phyloP scores from a whole-genome alignment of 2,113 vertebrate genomes.

The Mobula hypostoma region DNA sequence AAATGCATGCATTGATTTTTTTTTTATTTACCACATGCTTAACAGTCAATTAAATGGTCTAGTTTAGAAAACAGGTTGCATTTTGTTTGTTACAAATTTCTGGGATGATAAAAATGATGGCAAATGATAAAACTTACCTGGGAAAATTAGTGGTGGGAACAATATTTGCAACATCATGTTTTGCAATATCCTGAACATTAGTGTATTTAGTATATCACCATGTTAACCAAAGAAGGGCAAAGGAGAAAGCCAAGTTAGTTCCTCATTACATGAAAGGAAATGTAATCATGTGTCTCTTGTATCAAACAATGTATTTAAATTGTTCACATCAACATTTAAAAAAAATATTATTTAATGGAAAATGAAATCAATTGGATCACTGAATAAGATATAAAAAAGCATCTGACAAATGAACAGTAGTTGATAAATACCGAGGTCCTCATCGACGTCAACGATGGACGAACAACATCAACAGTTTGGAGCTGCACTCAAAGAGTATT shows the following conservation, averaged over 20 bases:
- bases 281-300: not conserved
- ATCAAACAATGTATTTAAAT: not conserved
- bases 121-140: not conserved
- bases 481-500: too few relatives aligned
- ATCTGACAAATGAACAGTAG: not conserved
- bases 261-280: not conserved
- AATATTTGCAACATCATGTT: not conserved
- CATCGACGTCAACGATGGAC: too few relatives aligned
- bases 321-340: not conserved
- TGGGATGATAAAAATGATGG: not conserved
- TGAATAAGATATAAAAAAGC: not conserved
- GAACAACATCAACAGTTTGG: too few relatives aligned
- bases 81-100: slow-evolving; percentile 4
- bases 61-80: not conserved
- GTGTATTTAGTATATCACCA: not conserved
- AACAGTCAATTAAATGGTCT: not conserved
- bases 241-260: not conserved
- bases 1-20: not conserved
- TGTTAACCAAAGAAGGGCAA: not conserved
- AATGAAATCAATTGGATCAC: not conserved
- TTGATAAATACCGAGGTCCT: too few relatives aligned
- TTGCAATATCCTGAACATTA: not conserved
- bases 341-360: not conserved
- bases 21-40: not conserved
- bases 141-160: not conserved